phyloP scores from a whole-genome alignment of 1,140 invertebrate genomes.

The Meteorus sp. region DNA sequence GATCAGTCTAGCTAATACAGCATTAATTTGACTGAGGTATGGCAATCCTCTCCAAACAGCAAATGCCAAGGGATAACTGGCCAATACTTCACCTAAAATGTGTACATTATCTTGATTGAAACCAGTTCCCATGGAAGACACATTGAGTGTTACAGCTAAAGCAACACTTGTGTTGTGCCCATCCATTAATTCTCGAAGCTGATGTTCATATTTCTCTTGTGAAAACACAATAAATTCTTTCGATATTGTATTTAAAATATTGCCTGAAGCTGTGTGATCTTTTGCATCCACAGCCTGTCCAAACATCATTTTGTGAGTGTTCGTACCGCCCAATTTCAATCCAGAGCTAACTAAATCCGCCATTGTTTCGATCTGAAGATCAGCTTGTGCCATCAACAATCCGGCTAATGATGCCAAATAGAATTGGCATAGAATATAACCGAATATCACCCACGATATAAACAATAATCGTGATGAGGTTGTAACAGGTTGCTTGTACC shows the following conservation, averaged over 20 bases:
- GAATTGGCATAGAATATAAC: slow-evolving; percentile 45
- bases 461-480: slow-evolving; percentile 40
- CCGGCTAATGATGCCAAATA: slow-evolving; percentile 48
- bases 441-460: slow-evolving; percentile 45
- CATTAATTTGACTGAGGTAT: slow-evolving; percentile 35
- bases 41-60: slow-evolving; percentile 42
- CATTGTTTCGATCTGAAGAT: slow-evolving; percentile 25
- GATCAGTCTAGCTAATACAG: slow-evolving; percentile 28
- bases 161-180: slow-evolving; percentile 36
- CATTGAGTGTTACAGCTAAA: slow-evolving; percentile 41
- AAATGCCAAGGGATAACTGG: slow-evolving; percentile 42
- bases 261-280: slow-evolving; percentile 1
- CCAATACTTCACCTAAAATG: slow-evolving; percentile 37
- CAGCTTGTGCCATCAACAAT: slow-evolving; percentile 39
- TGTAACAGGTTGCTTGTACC: slow-evolving; percentile 34
- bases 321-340: slow-evolving; percentile 29
- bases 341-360: slow-evolving; percentile 23
- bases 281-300: background rate
- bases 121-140: slow-evolving; percentile 26
- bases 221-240: slow-evolving; percentile 36
- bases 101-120: slow-evolving; percentile 32
- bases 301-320: slow-evolving; percentile 26
- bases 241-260: slow-evolving; percentile 23
- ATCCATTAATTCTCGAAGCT: slow-evolving; percentile 28
- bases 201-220: slow-evolving; percentile 24